phyloP scores from a whole-genome alignment of 2,888 invertebrate genomes.

The Disparrhopalites patrizii region DNA sequence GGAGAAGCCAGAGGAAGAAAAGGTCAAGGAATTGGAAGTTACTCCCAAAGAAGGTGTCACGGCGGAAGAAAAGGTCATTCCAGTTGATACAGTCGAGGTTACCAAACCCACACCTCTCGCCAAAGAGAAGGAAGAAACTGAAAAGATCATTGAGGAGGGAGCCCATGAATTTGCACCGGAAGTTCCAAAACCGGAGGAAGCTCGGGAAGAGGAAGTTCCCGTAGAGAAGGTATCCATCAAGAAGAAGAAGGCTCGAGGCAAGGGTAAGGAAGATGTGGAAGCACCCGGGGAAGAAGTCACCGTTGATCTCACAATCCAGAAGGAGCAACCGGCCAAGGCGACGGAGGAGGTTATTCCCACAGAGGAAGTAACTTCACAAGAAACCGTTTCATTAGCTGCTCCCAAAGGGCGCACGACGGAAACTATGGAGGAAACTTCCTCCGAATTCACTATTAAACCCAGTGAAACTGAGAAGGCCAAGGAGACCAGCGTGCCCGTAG shows the following conservation, averaged over 20 bases:
- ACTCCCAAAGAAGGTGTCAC: not conserved
- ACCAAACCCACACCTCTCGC: constrained; percentile 15
- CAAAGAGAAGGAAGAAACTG: constrained; percentile 10
- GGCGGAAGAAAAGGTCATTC: constrained; percentile 14
- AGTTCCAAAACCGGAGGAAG: constrained; percentile 60
- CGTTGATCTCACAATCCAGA: not conserved
- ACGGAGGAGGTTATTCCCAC: not conserved
- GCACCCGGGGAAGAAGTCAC: constrained; percentile 4
- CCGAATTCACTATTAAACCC: constrained; percentile 16
- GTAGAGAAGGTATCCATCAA: constrained; percentile 7
- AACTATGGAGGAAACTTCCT: constrained; percentile 3
- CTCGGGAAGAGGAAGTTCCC: not conserved
- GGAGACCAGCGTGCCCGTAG: constrained; percentile 24
- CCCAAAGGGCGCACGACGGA: constrained; percentile 16
- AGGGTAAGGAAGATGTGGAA: constrained; percentile 3
- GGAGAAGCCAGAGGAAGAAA: constrained; percentile 46
- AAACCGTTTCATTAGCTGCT: constrained; percentile 1
- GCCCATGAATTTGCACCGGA: not conserved
- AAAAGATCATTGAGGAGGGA: constrained; percentile 11
- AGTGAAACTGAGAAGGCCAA: constrained; percentile 8
- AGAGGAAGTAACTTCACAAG: constrained; percentile 1
- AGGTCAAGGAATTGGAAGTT: constrained; percentile 49
- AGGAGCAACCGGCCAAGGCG: constrained; percentile 1
- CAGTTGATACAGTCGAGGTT: constrained; percentile 9
- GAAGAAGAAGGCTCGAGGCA: constrained; percentile 24